Percentiles rank a stretch among this genome's conserved stretches.
These are phyloP conservation scores for Rhinolophus sinicus DNA, from an alignment of 2,113 vertebrate species.

Conservation along the genomic window DNA sequence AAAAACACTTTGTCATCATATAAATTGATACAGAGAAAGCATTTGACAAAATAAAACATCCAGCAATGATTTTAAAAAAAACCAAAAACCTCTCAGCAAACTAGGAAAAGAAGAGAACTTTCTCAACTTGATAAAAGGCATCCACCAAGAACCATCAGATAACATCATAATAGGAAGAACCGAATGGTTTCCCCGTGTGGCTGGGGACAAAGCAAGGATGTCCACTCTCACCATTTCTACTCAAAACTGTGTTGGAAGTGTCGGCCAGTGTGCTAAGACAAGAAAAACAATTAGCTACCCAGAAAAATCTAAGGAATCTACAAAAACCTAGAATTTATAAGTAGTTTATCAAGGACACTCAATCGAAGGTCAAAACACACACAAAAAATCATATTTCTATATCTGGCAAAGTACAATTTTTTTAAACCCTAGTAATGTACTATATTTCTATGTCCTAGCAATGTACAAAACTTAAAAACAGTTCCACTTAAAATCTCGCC, in stretches of 20 bases:
- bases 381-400: neutral
- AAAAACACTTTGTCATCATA: too few species aligned
- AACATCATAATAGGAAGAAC: neutral
- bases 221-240: too few species aligned
- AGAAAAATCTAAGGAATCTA: neutral
- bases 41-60: too few species aligned
- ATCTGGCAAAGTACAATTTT: neutral
- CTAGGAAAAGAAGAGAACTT: neutral
- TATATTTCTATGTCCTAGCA: neutral
- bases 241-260: neutral
- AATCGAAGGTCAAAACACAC: neutral
- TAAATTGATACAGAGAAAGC: too few species aligned
- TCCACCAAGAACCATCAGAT: neutral
- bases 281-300: neutral
- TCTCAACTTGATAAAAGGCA: neutral
- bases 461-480: neutral
- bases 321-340: neutral
- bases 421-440: neutral
- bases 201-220: too few species aligned
- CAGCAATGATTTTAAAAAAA: too few species aligned
- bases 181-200: neutral
- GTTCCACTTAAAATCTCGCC: neutral
- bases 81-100: neutral
- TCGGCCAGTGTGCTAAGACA: neutral
- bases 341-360: neutral